phyloP scores from a whole-genome alignment of 2,888 invertebrate species.

The Lasius fuliginosus region DNA sequence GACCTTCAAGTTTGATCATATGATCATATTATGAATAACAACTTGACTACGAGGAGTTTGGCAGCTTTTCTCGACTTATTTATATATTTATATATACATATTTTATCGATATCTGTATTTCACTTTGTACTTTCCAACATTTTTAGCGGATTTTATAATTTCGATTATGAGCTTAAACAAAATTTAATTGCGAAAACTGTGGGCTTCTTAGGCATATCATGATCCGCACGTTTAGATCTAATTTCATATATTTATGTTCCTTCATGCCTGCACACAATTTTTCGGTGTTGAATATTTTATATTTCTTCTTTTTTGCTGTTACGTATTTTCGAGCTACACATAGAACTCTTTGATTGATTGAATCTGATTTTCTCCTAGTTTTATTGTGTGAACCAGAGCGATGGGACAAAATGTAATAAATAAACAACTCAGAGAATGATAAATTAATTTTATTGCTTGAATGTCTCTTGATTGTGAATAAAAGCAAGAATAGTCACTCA shows the following conservation, averaged over 20 bases:
- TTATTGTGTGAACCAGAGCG: conserved; percentile 29
- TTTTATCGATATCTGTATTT: neutral
- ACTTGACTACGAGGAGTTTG: neutral
- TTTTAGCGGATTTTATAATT: neutral
- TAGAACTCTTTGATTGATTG: neutral
- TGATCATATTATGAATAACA: conserved; percentile 6
- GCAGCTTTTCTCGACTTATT: neutral
- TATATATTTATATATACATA: neutral
- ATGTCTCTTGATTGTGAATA: neutral
- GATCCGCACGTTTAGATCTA: conserved; percentile 32
- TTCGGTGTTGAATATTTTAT: neutral
- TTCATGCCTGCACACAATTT: conserved; percentile 6
- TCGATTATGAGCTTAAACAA: neutral
- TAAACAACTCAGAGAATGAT: neutral
- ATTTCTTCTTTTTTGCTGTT: conserved; percentile 11
- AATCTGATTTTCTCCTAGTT: conserved; percentile 6
- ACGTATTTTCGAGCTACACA: neutral
- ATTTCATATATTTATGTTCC: conserved; percentile 37
- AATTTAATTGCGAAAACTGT: neutral
- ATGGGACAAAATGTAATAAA: neutral
- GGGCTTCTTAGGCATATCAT: conserved; percentile 14
- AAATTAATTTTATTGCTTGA: conserved; percentile 3
- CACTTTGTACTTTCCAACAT: neutral
- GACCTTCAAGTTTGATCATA: neutral
- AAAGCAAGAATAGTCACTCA: neutral